phyloP scores from a whole-genome alignment of 1,140 invertebrate genomes.

The Leptinotarsa texana region DNA sequence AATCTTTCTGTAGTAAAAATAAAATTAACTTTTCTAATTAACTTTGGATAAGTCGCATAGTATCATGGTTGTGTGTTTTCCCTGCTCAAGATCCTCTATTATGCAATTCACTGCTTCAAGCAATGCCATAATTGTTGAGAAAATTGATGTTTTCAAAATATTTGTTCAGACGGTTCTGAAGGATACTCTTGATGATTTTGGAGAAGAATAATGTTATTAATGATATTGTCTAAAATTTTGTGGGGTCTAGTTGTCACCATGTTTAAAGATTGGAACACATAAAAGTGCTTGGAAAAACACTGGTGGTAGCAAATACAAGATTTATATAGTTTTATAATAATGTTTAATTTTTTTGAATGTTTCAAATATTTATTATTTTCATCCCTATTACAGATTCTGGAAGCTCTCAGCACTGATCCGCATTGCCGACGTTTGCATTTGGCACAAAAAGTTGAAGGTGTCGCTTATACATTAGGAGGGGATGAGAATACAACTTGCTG shows the following conservation, averaged over 20 bases:
- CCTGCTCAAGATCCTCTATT: background rate
- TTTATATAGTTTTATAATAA: background rate
- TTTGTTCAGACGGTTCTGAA: background rate
- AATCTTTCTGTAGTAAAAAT: too few species aligned
- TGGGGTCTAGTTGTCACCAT: background rate
- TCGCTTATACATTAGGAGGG: constrained; percentile 86
- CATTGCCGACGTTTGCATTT: constrained; percentile 85
- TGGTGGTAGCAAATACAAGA: background rate
- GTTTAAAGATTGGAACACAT: background rate
- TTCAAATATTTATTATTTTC: too few species aligned
- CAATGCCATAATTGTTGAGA: background rate
- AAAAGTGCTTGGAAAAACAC: background rate
- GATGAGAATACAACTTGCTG: constrained; percentile 66
- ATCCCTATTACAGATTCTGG: constrained; percentile 66
- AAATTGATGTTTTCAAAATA: background rate
- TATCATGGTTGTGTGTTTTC: background rate
- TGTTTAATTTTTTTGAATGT: too few species aligned
- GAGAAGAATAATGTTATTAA: background rate
- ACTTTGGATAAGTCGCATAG: background rate
- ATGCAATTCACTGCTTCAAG: background rate
- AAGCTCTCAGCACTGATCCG: constrained; percentile 80
- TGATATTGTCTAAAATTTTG: constrained; percentile 4
- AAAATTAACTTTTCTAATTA: too few species aligned
- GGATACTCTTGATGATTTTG: background rate
- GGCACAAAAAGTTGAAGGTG: constrained; percentile 86